Conservation (phyloP, 2,888 invertebrate species). For the Trissolcus japonicus region DNA sequence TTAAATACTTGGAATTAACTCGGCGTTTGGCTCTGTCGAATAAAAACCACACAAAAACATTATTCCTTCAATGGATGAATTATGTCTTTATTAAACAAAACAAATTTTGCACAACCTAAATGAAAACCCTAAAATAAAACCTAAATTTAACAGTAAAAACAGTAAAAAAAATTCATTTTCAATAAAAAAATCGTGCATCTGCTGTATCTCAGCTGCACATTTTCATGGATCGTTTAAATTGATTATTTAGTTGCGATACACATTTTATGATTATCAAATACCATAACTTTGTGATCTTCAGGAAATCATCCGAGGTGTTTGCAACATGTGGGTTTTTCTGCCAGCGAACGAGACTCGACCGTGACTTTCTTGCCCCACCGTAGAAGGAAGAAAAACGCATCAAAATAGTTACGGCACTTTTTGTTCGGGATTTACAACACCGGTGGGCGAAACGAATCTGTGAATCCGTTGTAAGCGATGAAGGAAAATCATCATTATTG, state of each 20-base stretch:
- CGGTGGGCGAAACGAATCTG: conserved; percentile 38
- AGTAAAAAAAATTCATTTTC: too few species aligned
- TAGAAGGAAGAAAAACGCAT: conserved; percentile 41
- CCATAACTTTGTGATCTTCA: background rate
- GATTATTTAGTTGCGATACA: conserved; percentile 25
- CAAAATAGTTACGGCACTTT: conserved; percentile 29
- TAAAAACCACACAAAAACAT: background rate
- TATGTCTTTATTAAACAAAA: too few species aligned
- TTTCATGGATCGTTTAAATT: conserved; percentile 27
- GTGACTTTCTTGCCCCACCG: conserved; percentile 19
- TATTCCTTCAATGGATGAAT: background rate
- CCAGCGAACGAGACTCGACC: conserved; percentile 23
- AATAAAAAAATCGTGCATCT: too few species aligned
- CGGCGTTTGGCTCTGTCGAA: background rate
- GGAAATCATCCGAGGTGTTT: conserved; percentile 22
- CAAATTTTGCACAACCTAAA: too few species aligned
- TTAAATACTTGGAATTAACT: conserved; percentile 23
- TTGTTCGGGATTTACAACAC: conserved; percentile 27
- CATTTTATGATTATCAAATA: conserved; percentile 3
- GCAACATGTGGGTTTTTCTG: conserved; percentile 44
- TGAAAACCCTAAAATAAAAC: too few species aligned
- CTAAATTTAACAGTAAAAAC: too few species aligned
- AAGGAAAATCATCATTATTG: conserved; percentile 40
- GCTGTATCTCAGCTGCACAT: background rate
- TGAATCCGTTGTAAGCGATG: conserved; percentile 30